Evolutionary conservation across 2,888 invertebrate genomes (phyloP).

Genomic region (Melanchra persicariae): DNA sequence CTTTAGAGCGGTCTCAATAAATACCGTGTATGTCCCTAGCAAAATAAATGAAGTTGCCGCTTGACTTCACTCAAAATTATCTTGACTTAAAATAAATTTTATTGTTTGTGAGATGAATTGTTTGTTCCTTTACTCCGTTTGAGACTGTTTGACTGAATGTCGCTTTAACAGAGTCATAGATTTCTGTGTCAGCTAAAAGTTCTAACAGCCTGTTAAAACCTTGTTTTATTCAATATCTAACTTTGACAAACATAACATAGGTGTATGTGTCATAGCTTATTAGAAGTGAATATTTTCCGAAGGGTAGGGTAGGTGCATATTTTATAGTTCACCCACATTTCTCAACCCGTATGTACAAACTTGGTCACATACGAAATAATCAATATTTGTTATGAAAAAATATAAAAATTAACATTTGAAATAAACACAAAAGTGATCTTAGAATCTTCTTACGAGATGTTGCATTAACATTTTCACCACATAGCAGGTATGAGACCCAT

Average conservation of each 20-base stretch:
- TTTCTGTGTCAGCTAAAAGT: neutral
- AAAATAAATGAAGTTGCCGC: conserved; percentile 59
- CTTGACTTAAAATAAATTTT: conserved; percentile 11
- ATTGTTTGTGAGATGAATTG: conserved; percentile 24
- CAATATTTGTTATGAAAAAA: neutral
- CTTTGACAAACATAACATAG: neutral
- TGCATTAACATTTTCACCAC: conserved; percentile 24
- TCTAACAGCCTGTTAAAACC: neutral
- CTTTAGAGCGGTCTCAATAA: conserved; percentile 63
- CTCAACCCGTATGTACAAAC: neutral
- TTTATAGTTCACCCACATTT: no score
- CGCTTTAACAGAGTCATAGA: neutral
- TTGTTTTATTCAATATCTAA: neutral
- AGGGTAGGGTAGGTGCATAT: neutral
- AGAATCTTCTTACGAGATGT: neutral
- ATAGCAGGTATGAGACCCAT: conserved; percentile 27
- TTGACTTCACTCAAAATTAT: conserved; percentile 47
- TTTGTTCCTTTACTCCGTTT: conserved; percentile 1
- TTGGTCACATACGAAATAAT: neutral
- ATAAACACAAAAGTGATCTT: neutral
- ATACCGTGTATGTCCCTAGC: conserved; percentile 50
- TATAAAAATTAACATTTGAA: neutral
- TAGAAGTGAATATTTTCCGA: neutral
- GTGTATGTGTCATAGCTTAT: neutral
- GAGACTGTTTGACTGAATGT: neutral